These are phyloP conservation scores for Metaphire vulgaris DNA, from an alignment of 1,140 invertebrate genomes.

Conservation along the genomic window DNA sequence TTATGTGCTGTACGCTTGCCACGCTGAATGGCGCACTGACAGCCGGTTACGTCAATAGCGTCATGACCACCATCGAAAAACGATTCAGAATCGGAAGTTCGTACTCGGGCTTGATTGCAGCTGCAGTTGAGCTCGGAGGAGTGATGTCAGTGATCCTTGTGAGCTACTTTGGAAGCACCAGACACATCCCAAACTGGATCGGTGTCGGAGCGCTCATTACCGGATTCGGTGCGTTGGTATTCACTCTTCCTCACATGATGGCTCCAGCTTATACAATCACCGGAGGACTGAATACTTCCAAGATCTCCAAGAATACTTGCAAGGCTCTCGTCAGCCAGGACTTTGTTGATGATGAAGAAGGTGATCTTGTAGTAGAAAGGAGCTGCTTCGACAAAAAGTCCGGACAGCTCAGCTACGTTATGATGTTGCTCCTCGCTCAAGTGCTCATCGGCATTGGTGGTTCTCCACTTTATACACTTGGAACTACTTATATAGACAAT, in stretches of 20 bases:
- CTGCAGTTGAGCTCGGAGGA: conserved; percentile 91
- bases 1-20: conserved; percentile 81
- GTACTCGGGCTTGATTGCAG: conserved; percentile 82
- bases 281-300: conserved; percentile 48
- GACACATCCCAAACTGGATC: conserved; percentile 92
- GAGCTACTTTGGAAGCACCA: conserved; percentile 85
- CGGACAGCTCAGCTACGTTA: conserved; percentile 51
- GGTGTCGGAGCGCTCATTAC: conserved; percentile 81
- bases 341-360: neutral
- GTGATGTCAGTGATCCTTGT: conserved; percentile 89
- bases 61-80: conserved; percentile 94
- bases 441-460: conserved; percentile 56
- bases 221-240: conserved; percentile 76
- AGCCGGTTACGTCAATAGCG: conserved; percentile 78
- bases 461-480: conserved; percentile 57
- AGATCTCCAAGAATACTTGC: conserved; percentile 4
- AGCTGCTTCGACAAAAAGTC: conserved; percentile 43
- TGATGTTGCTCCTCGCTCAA: conserved; percentile 56
- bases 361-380: neutral
- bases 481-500: conserved; percentile 58
- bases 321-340: neutral
- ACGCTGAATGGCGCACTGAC: conserved; percentile 59
- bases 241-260: conserved; percentile 61
- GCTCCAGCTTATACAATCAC: conserved; percentile 49
- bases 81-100: conserved; percentile 90